phyloP scores from a whole-genome alignment of 2,797 vertebrate genomes.

The Erpetoichthys calabaricus region DNA sequence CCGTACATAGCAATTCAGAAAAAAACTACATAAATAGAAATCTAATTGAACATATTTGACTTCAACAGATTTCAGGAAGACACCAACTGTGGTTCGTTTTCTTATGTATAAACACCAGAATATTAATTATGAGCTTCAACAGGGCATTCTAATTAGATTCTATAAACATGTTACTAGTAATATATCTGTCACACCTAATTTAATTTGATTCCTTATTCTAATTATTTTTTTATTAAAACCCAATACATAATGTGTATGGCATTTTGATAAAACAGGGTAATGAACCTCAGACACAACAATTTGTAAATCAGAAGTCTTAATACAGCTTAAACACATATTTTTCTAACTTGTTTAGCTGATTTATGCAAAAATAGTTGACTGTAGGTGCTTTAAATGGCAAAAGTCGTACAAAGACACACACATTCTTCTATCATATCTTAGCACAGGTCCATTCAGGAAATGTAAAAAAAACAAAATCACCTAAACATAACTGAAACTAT shows the following conservation, averaged over 20 bases:
- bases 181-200: slow-evolving; percentile 36
- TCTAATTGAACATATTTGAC: slow-evolving; percentile 28
- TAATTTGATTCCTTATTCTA: slow-evolving; percentile 26
- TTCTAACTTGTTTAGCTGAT: too few species aligned
- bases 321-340: not conserved
- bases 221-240: slow-evolving; percentile 29
- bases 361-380: too few species aligned
- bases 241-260: slow-evolving; percentile 31
- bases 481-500: too few species aligned
- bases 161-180: slow-evolving; percentile 27
- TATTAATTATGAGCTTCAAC: slow-evolving; percentile 36
- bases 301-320: not conserved
- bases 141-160: slow-evolving; percentile 38
- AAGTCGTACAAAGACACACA: too few species aligned
- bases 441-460: too few species aligned
- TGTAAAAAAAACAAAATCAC: too few species aligned
- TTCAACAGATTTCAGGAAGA: slow-evolving; percentile 13
- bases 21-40: slow-evolving; percentile 21
- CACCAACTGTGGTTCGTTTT: slow-evolving; percentile 23
- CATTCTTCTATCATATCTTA: too few species aligned
- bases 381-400: too few species aligned
- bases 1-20: too few species aligned
- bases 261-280: slow-evolving; percentile 45
- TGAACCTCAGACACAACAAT: not conserved
- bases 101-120: slow-evolving; percentile 24